Evolutionary conservation across 2,797 vertebrate genomes (phyloP), one percentile per base, ranked within the genome.

Genomic region (Coracias cyanogaster): DNA sequence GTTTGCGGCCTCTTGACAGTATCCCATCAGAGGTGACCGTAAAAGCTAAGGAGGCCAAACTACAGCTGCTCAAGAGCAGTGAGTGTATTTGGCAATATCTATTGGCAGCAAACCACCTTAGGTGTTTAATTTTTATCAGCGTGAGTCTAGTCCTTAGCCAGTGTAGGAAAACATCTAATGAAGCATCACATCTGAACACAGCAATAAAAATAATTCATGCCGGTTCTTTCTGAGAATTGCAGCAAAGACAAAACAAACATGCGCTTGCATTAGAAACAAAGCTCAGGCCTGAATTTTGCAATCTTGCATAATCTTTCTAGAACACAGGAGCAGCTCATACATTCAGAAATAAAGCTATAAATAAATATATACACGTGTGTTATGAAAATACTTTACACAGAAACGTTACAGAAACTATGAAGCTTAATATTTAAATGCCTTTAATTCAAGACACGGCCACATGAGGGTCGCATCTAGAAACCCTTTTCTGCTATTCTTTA

Each of bases 11-110:
- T 79, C 31, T 73, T 71, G 71, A 20, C 31, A 72, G 77, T 17
- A 83, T 28, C 33, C 86, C 72, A 82, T 78, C 82, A 90, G 51
- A 90, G 62, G 60, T 39, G 41, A 80, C 78, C 35, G 62, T 37
- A 90, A 94, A 86, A 92, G 61, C 67, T 80, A 66, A 84, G 69
- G 64, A 92, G 55, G 85, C 55, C 82, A 86, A 94, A 82, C 41
- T 6, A 43, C 31, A 90, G 77, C 69, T 89, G 6, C 33, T 52
- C 60, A 60, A 86, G 48, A 86, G 62, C 77, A 64, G 39, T 7
- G 66, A 79, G 55, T 33, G 8, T 41, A 82, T 90, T 52, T 79
- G 80, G 82, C 70, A 94, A 37, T 33, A 77, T 24, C 55, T 61
- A 46, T 1, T 73, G 80, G 85, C 93, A 93, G 60, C 41, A 84